These are phyloP conservation scores for Diachrysia chrysitis DNA, from an alignment of 2,888 invertebrate species.

Conservation along the genomic window DNA sequence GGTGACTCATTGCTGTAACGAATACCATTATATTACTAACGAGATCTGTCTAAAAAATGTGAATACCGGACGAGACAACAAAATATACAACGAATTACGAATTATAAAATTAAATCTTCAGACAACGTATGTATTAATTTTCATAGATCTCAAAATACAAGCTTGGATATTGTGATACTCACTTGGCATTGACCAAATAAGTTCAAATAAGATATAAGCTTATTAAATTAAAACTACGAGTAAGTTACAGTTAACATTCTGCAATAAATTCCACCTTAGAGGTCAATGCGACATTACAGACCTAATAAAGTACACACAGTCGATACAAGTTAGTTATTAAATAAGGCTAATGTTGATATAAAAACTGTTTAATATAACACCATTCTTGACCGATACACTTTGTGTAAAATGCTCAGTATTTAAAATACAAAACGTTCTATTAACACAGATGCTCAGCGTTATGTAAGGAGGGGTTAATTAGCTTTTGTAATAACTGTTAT, in stretches of 20 bases:
- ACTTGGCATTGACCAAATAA: background rate
- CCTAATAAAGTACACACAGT: conserved; percentile 37
- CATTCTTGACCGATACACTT: conserved; percentile 43
- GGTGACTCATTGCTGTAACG: conserved; percentile 64
- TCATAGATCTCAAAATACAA: background rate
- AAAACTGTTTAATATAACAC: conserved; percentile 43
- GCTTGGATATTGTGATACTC: background rate
- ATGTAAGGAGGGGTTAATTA: conserved; percentile 78
- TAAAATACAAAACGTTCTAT: conserved; percentile 73
- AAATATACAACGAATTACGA: background rate
- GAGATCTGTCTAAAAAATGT: conserved; percentile 15
- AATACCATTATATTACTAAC: conserved; percentile 30
- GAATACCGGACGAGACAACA: conserved; percentile 11
- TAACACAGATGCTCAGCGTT: conserved; percentile 86
- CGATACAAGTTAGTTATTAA: conserved; percentile 35
- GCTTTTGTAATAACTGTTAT: conserved; percentile 72
- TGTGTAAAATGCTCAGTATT: conserved; percentile 60
- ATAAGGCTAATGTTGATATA: conserved; percentile 30
- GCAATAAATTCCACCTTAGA: conserved; percentile 30
- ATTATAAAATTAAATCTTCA: background rate
- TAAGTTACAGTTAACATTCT: conserved; percentile 8
- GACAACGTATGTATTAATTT: background rate
- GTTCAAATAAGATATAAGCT: conserved; percentile 21
- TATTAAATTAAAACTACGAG: conserved; percentile 32
- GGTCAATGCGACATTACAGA: conserved; percentile 41